Evolutionary conservation across 2,888 invertebrate genomes (phyloP).

Genomic region (Sthenelais limicola): DNA sequence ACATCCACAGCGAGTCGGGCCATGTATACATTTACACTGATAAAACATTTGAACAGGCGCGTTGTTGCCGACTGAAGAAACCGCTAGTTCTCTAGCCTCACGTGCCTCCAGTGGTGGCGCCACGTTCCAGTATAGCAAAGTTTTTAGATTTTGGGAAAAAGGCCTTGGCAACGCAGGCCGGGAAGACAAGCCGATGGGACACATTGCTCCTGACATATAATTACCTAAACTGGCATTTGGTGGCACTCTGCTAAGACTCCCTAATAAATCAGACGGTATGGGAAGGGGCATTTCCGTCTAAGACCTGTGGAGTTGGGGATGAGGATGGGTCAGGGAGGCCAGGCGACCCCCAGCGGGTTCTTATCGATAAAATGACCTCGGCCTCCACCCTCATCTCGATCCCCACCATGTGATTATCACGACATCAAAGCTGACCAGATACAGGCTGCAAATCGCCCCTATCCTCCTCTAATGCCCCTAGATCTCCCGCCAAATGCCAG

Average conservation of each 20-base stretch:
- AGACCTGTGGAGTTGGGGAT: neutral
- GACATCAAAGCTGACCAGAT: slow-evolving; percentile 19
- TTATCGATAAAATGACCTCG: slow-evolving; percentile 20
- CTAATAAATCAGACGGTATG: slow-evolving; percentile 22
- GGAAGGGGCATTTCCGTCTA: neutral
- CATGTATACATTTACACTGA: too few relatives aligned
- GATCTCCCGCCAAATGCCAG: too few relatives aligned
- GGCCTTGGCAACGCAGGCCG: neutral
- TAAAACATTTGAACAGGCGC: too few relatives aligned
- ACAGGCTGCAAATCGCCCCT: slow-evolving; percentile 17
- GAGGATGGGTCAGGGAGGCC: neutral
- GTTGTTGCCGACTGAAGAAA: too few relatives aligned
- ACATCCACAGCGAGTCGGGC: too few relatives aligned
- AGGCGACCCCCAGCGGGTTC: neutral
- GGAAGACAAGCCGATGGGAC: slow-evolving; percentile 20
- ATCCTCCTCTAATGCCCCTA: slow-evolving; percentile 1
- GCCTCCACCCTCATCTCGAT: slow-evolving; percentile 9
- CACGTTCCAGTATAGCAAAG: slow-evolving; percentile 9
- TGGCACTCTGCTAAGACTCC: slow-evolving; percentile 32
- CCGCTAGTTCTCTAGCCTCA: slow-evolving; percentile 18
- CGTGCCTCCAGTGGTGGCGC: slow-evolving; percentile 18
- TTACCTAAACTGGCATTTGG: slow-evolving; percentile 34
- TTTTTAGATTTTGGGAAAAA: neutral
- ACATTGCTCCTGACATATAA: slow-evolving; percentile 37
- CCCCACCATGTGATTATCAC: slow-evolving; percentile 28